Evolutionary conservation across 1,140 invertebrate species (phyloP).

Genomic region (Forficula auricularia): DNA sequence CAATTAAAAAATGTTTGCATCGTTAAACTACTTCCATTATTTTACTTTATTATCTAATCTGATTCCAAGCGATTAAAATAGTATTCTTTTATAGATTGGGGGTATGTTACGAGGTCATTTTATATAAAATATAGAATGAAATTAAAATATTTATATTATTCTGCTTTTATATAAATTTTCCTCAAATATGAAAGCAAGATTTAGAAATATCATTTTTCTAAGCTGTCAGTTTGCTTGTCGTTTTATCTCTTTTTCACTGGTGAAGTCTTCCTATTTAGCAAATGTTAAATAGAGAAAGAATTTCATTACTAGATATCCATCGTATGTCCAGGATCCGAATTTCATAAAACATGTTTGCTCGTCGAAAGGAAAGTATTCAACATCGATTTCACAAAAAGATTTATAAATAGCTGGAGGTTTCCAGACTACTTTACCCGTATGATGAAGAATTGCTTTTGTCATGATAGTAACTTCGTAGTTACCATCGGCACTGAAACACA

Average conservation of each 20-base stretch:
- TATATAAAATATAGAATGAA: too few relatives aligned
- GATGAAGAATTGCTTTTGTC: constrained; percentile 83
- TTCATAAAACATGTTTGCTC: constrained; percentile 94
- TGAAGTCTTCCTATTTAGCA: not conserved
- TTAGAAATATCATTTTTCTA: constrained; percentile 17
- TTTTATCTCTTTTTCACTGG: not conserved
- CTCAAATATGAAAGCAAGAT: not conserved
- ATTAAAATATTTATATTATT: too few relatives aligned
- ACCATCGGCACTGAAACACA: constrained; percentile 71
- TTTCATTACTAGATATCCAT: constrained; percentile 63
- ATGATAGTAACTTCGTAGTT: constrained; percentile 97
- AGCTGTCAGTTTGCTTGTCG: not conserved
- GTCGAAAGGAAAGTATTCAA: constrained; percentile 92
- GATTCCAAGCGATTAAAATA: too few relatives aligned
- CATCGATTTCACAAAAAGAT: constrained; percentile 92
- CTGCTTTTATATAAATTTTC: too few relatives aligned
- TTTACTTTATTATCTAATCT: too few relatives aligned
- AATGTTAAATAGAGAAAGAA: not conserved
- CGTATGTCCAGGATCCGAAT: constrained; percentile 90
- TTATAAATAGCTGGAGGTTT: constrained; percentile 97
- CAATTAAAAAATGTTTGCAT: too few relatives aligned
- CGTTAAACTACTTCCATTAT: too few relatives aligned
- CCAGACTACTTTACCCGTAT: constrained; percentile 87
- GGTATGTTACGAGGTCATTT: too few relatives aligned
- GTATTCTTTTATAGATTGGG: too few relatives aligned